A percentile compares a stretch with the other conserved stretches of the same genome.
Conservation (phyloP, 30 jellyfish, hydroid and myxozoan genomes). For the Pseudorhiza aurosa region DNA sequence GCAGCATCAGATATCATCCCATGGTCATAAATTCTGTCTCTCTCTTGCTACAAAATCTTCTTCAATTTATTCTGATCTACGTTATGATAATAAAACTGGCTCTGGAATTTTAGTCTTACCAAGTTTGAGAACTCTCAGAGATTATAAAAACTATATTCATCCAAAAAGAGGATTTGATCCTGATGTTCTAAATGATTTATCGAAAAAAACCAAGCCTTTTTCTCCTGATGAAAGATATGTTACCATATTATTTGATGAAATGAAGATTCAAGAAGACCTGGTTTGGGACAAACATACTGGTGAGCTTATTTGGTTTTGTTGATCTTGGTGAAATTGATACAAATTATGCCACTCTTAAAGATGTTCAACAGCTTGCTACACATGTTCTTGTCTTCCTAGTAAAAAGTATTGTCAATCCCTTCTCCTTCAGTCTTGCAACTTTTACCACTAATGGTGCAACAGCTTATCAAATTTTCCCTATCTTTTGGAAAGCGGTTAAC, state of each 20-base stretch:
- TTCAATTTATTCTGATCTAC: too few relatives aligned
- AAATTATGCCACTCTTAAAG: constrained; percentile 24
- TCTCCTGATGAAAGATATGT: constrained; percentile 41
- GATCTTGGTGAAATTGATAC: constrained; percentile 72
- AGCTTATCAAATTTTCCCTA: constrained; percentile 47
- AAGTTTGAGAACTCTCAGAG: constrained; percentile 59
- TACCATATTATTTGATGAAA: constrained; percentile 29
- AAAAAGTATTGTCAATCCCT: constrained; percentile 29
- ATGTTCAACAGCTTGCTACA: constrained; percentile 37
- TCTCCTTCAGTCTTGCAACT: constrained; percentile 28
- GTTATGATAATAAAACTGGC: constrained; percentile 19
- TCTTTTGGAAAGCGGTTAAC: constrained; percentile 52
- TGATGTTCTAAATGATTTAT: constrained; percentile 45
- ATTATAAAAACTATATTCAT: constrained; percentile 57
- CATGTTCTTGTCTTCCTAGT: constrained; percentile 48
- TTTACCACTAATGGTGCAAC: constrained; percentile 59
- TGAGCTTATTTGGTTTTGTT: constrained; percentile 60
- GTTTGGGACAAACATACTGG: constrained; percentile 58
- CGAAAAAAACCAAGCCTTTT: neutral
- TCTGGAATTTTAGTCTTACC: constrained; percentile 32
- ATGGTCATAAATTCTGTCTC: constrained; percentile 46
- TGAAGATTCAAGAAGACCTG: constrained; percentile 27
- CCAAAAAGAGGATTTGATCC: constrained; percentile 58
- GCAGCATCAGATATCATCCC: constrained; percentile 54
- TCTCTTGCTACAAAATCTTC: constrained; percentile 62